Evolutionary conservation across 2,888 invertebrate species (phyloP).

Genomic region (Bibio marci): DNA sequence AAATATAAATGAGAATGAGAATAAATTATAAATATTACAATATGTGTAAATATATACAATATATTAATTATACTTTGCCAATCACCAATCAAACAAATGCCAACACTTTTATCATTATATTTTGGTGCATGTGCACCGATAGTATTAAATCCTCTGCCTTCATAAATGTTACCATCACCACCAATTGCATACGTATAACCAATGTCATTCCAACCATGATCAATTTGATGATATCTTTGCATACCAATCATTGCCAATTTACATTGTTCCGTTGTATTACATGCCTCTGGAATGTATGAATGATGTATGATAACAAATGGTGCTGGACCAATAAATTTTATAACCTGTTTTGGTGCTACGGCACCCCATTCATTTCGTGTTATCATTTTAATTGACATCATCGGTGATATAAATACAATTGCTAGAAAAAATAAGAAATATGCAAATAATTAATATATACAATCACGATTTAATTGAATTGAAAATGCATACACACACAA

Average conservation of each 20-base stretch:
- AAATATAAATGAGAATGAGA: conserved; percentile 2
- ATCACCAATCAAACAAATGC: conserved; percentile 55
- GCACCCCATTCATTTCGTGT: conserved; percentile 43
- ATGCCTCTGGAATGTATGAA: conserved; percentile 44
- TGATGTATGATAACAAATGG: conserved; percentile 56
- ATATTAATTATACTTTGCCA: conserved; percentile 56
- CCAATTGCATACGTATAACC: conserved; percentile 43
- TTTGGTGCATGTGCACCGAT: conserved; percentile 53
- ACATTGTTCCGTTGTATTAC: conserved; percentile 36
- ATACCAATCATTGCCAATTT: conserved; percentile 41
- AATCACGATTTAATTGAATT: conserved; percentile 2
- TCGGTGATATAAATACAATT: conserved; percentile 30
- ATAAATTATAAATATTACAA: too few species aligned
- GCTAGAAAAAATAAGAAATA: conserved; percentile 8
- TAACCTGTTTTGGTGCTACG: conserved; percentile 27
- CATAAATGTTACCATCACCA: conserved; percentile 51
- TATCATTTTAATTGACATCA: conserved; percentile 26
- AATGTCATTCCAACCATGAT: conserved; percentile 48
- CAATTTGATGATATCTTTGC: conserved; percentile 44
- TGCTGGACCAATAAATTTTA: conserved; percentile 37
- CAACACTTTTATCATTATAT: conserved; percentile 50
- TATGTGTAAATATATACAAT: conserved; percentile 25
- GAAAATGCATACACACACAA: conserved; percentile 16
- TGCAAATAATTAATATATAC: background rate
- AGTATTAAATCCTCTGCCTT: conserved; percentile 50